Evolutionary conservation across 30 jellyfish, hydroid and myxozoan species (phyloP).

Genomic region (Nemopilema nomurai): DNA sequence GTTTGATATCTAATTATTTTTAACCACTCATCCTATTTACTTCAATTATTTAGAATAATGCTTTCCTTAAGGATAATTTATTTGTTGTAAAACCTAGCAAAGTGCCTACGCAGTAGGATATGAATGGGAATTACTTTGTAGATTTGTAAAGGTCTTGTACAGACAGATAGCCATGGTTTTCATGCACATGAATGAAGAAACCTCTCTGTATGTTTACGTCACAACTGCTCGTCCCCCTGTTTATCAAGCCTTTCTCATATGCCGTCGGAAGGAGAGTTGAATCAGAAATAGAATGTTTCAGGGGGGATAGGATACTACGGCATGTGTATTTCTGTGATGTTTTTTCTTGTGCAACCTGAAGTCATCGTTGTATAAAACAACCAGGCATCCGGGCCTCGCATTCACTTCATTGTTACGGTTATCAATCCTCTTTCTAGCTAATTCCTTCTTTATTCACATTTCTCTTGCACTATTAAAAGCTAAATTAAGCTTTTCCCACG

Average conservation of each 20-base stretch:
- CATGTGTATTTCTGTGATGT: not conserved
- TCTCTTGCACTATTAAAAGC: constrained; percentile 13
- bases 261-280: not conserved
- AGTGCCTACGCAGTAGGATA: no score
- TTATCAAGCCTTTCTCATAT: not conserved
- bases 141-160: no score
- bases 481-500: constrained; percentile 50
- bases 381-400: constrained; percentile 46
- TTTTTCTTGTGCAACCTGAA: not conserved
- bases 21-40: no score
- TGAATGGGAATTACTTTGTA: no score
- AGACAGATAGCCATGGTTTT: no score
- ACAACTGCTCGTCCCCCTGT: no score
- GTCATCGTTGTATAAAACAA: not conserved
- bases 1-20: no score
- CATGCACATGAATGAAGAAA: no score
- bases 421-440: constrained; percentile 32
- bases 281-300: not conserved
- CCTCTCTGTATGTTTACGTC: no score
- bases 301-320: not conserved
- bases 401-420: constrained; percentile 3
- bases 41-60: no score
- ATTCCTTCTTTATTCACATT: constrained; percentile 24
- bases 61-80: no score
- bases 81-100: no score